A percentile compares a stretch with the other conserved stretches of the same genome.
Evolutionary conservation across 2,797 vertebrate genomes (phyloP).

Genomic region (Natrix natrix): DNA sequence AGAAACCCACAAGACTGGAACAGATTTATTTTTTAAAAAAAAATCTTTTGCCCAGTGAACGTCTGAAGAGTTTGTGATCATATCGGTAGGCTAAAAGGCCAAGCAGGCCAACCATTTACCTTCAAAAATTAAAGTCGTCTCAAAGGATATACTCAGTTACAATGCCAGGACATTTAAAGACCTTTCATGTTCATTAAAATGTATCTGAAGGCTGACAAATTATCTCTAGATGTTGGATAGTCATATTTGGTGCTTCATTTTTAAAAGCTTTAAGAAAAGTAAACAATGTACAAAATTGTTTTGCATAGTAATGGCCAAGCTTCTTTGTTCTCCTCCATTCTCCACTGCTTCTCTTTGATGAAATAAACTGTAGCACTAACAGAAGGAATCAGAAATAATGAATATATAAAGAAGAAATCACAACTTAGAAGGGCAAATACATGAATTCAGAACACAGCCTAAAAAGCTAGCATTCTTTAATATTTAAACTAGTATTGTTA

Average conservation of each 20-base stretch:
- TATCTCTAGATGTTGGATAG: slow-evolving; percentile 54
- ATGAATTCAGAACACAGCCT: slow-evolving; percentile 32
- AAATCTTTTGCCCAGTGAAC: not conserved
- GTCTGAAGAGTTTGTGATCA: slow-evolving; percentile 38
- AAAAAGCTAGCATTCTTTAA: slow-evolving; percentile 24
- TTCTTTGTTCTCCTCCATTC: slow-evolving; percentile 25
- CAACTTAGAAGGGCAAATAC: slow-evolving; percentile 21
- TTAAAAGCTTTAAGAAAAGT: slow-evolving; percentile 52
- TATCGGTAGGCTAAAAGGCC: slow-evolving; percentile 32
- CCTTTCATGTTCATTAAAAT: slow-evolving; percentile 63
- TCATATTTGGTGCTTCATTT: slow-evolving; percentile 65
- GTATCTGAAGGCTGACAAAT: slow-evolving; percentile 64
- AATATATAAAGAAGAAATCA: slow-evolving; percentile 42
- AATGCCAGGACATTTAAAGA: slow-evolving; percentile 48
- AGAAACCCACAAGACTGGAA: slow-evolving; percentile 45
- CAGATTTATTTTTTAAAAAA: slow-evolving; percentile 41
- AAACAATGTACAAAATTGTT: slow-evolving; percentile 46
- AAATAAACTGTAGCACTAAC: slow-evolving; percentile 46
- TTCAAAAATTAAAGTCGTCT: slow-evolving; percentile 54
- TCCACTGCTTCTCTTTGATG: not conserved
- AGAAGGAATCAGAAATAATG: slow-evolving; percentile 46
- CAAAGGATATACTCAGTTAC: slow-evolving; percentile 43
- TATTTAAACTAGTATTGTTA: not conserved
- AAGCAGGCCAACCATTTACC: slow-evolving; percentile 14
- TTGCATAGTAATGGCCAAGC: slow-evolving; percentile 37